These are phyloP conservation scores for Danio tinwini DNA, from an alignment of 2,797 vertebrate species.

Conservation along the genomic window DNA sequence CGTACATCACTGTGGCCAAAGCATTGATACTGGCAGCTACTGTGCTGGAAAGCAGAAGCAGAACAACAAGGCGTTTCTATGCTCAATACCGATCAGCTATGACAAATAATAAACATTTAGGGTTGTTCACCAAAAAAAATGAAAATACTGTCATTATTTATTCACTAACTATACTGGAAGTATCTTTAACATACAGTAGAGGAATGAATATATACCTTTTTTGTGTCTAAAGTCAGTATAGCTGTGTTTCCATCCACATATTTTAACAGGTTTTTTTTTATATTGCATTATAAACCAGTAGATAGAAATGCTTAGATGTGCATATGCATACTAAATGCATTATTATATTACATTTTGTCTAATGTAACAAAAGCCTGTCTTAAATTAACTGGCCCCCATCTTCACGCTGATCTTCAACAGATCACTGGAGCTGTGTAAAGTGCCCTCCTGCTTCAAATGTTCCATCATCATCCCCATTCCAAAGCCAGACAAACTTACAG, in stretches of 20 bases:
- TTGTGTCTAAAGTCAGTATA: neutral
- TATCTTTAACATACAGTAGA: neutral
- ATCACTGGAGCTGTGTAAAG: no score
- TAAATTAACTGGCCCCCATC: no score
- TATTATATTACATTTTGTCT: no score
- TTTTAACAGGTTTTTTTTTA: no score
- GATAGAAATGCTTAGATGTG: no score
- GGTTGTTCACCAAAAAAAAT: neutral
- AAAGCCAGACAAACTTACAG: no score
- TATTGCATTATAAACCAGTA: no score
- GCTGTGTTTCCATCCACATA: neutral
- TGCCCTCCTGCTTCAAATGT: no score
- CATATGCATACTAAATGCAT: no score
- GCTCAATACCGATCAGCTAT: neutral
- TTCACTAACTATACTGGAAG: neutral
- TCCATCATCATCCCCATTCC: no score
- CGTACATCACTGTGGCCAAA: conserved; percentile 85
- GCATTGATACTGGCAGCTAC: conserved; percentile 87
- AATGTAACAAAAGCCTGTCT: no score
- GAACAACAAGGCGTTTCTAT: neutral
- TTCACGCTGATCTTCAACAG: no score
- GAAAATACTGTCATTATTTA: neutral
- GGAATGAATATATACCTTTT: neutral
- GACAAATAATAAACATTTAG: neutral
- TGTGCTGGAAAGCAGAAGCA: conserved; percentile 72